A percentile compares a stretch with the other conserved stretches of the same genome.
Conservation (phyloP, 2,888 invertebrate species). For the Drosophila koepferae region DNA sequence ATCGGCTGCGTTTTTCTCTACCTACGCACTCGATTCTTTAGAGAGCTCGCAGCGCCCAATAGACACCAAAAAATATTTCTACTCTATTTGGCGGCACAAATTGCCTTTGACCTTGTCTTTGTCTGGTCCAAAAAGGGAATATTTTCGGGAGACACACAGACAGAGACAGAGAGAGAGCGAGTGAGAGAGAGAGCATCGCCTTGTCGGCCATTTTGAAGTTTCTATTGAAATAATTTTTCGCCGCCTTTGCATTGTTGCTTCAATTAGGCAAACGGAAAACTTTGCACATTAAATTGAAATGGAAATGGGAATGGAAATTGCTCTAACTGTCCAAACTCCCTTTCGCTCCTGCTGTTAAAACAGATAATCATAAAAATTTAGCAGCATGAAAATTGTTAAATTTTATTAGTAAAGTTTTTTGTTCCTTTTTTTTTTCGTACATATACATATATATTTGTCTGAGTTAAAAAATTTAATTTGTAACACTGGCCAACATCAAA, state of each 20-base stretch:
- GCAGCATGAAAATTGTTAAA: constrained; percentile 74
- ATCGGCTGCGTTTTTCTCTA: constrained; percentile 43
- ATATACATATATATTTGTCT: constrained; percentile 16
- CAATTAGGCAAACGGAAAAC: constrained; percentile 72
- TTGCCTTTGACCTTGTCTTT: constrained; percentile 75
- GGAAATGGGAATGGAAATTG: constrained; percentile 45
- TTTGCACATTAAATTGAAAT: constrained; percentile 57
- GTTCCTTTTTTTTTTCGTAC: constrained; percentile 1
- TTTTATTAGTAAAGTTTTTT: constrained; percentile 72
- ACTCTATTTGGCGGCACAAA: constrained; percentile 75
- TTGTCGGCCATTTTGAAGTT: constrained; percentile 53
- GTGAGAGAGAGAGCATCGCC: background rate
- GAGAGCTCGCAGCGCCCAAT: constrained; percentile 28
- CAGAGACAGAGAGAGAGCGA: background rate
- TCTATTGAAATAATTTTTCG: constrained; percentile 68
- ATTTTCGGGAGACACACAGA: constrained; percentile 9
- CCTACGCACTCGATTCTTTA: constrained; percentile 47
- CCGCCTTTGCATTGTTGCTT: constrained; percentile 72
- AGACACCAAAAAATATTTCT: constrained; percentile 34
- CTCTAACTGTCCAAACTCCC: constrained; percentile 32
- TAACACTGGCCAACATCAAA: constrained; percentile 73
- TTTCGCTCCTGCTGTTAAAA: constrained; percentile 27
- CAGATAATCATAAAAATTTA: constrained; percentile 77
- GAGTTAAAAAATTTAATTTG: constrained; percentile 62
- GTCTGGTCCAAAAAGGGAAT: constrained; percentile 22